These are phyloP conservation scores for Deroptyus accipitrinus DNA, from an alignment of 2,113 vertebrate genomes.

Conservation along the genomic window DNA sequence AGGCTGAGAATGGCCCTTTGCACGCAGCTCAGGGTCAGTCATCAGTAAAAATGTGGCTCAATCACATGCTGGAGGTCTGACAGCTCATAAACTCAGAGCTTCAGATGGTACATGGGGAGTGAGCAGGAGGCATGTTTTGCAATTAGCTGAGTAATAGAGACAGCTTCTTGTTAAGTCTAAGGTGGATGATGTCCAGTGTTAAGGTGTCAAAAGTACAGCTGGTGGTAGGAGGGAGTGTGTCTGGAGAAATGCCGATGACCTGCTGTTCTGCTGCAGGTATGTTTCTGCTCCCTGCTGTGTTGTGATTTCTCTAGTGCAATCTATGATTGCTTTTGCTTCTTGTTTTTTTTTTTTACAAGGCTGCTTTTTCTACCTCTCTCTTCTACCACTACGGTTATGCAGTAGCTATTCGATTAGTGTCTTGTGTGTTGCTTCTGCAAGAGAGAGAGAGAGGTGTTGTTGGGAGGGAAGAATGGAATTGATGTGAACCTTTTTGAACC, in stretches of 20 bases:
- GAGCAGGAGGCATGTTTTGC: neutral
- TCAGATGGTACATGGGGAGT: neutral
- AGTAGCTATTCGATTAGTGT: neutral
- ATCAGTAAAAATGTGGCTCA: neutral
- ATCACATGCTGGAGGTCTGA: neutral
- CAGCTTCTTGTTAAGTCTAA: neutral
- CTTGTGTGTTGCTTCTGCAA: neutral
- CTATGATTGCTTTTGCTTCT: neutral
- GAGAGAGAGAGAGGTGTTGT: neutral
- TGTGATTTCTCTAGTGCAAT: neutral
- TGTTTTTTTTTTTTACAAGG: neutral
- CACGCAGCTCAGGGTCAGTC: neutral
- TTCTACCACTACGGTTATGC: neutral
- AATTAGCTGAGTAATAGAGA: slow-evolving; percentile 11
- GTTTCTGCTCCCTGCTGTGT: neutral
- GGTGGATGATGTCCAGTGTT: neutral
- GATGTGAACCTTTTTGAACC: neutral
- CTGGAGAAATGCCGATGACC: neutral
- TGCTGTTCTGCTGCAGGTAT: neutral
- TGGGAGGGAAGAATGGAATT: neutral
- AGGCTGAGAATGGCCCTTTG: neutral
- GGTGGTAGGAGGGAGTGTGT: neutral
- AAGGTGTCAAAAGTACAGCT: neutral
- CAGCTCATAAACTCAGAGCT: neutral
- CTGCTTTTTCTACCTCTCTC: neutral